Evolutionary conservation across 1,140 invertebrate genomes (phyloP), one percentile per base, ranked within the genome.

Genomic region (Leptopilina boulardi): DNA sequence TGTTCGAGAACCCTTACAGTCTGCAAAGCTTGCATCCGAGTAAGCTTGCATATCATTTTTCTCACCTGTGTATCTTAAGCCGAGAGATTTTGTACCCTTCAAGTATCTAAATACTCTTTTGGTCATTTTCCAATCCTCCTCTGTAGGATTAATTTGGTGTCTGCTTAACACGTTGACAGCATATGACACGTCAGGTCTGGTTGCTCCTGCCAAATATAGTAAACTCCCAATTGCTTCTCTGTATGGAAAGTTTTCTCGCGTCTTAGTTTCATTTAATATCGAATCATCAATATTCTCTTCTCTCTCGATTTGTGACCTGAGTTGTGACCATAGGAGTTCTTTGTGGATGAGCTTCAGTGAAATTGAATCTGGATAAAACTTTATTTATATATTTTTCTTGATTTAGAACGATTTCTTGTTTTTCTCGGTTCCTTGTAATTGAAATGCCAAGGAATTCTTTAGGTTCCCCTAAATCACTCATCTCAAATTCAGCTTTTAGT

Each of bases 141-240:
- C 54, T 18, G 70, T 77, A 6, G 70, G 71, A 77, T 66, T 73
- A 3, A 56, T 11, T 34, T 73, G 76, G 54, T 77, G 76, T 42
- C 76, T 51, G 51, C 76, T 77, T 3, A 72, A 21, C 13, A 73
- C 71, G 21, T 77, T 74, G 11, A 74, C 76, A 15, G 76, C 34
- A 38, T 73, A 73, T 8, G 56, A n/a, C 6, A 77, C 70, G n/a
- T 77, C 76, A 30, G 56, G 76, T 42, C 76, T 73, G 3, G 18
- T 51, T 10, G 56, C 72, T 38, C 71, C 71, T 21, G 76, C 18
- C 21, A 73, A 59, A 42, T 77, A 77, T 3, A 77, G 38, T 0
- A 77, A 41, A 47, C 34, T 59, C 15, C 76, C 47, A 23, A 77
- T 51, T n/a, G 75, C 70, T 72, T 77, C 75, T 44, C 44, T 18